phyloP scores from a whole-genome alignment of 2,113 vertebrate species.

The Brachyhypopomus gauderio region DNA sequence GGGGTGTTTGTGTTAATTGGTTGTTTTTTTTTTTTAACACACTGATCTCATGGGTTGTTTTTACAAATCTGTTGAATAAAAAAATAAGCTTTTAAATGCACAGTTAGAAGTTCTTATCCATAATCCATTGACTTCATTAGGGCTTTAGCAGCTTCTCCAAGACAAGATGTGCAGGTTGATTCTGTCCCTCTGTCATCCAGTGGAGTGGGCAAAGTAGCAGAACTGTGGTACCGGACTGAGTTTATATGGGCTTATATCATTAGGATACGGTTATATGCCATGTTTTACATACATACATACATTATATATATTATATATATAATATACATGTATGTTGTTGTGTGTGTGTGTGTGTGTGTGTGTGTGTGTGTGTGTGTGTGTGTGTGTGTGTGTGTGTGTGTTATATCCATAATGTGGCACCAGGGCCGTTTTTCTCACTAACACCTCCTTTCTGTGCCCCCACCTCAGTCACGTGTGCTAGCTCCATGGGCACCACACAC shows the following conservation, averaged over 20 bases:
- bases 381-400: too few species aligned
- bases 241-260: too few species aligned
- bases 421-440: conserved; percentile 41
- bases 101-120: neutral
- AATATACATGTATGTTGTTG: too few species aligned
- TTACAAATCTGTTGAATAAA: neutral
- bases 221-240: conserved; percentile 31
- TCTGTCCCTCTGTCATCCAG: conserved; percentile 28
- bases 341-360: too few species aligned
- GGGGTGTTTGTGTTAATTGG: too few species aligned
- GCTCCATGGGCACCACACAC: conserved; percentile 80
- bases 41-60: neutral
- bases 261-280: too few species aligned
- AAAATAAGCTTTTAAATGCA: too few species aligned
- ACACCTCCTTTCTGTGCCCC: conserved; percentile 33
- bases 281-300: too few species aligned
- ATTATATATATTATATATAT: too few species aligned
- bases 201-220: conserved; percentile 41
- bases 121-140: conserved; percentile 18
- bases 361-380: too few species aligned
- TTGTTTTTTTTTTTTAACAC: too few species aligned
- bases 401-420: conserved; percentile 38
- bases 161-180: conserved; percentile 21
- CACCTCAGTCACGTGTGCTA: conserved; percentile 66
- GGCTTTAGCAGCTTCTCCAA: conserved; percentile 38